Base-by-base conservation (phyloP, 2,113 vertebrate genomes). In the Aplodontia rufa region DNA sequence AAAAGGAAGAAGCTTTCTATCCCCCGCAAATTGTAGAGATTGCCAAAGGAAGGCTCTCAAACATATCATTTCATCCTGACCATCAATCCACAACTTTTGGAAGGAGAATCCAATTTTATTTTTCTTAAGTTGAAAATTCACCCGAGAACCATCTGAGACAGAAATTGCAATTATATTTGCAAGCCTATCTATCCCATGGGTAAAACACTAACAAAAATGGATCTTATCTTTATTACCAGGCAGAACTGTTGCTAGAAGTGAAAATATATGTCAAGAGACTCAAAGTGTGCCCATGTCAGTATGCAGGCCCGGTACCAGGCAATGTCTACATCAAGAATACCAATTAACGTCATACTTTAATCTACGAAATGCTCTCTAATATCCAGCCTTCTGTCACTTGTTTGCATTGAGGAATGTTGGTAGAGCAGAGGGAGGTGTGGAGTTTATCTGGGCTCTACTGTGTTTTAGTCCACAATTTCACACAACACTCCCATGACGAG, bases 41-140 rank as follows among this genome's bases (percentile, higher is more conserved):
- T 51, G 75, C 26, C 87, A 91, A 89, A 75, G 45, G 30, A 88
- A 51, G 87, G 45, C 32, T 74, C 40, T 11, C 78, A 69, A 8
- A 51, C 55, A 78, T 45, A 42, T 75, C 81, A 90, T 90, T 81
- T 90, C n/a, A 93, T 8, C 42, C 37, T 42, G 58, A 42, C 35
- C 49, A 62, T 68, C 35, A 58, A 83, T 17, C 53, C 1, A 76
- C 40, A 89, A 58, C 30, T 68, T 91, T 72, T 51, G 22, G 26
- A 8, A n/a, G n/a, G 72, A 91, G 40, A 60, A 32, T 35, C 28
- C 19, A 55, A 62, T 26, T 26, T 35, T n/a, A n/a, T 79, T 87
- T 79, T 69, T 87, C 82, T 79, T 35, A 45, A 66, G 10, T 64
- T 64, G 66, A 84, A 92, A 94, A 85, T 74, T 78, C 71, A 53